phyloP scores from a whole-genome alignment of 2,888 invertebrate species.

The Dascillus cervinus region DNA sequence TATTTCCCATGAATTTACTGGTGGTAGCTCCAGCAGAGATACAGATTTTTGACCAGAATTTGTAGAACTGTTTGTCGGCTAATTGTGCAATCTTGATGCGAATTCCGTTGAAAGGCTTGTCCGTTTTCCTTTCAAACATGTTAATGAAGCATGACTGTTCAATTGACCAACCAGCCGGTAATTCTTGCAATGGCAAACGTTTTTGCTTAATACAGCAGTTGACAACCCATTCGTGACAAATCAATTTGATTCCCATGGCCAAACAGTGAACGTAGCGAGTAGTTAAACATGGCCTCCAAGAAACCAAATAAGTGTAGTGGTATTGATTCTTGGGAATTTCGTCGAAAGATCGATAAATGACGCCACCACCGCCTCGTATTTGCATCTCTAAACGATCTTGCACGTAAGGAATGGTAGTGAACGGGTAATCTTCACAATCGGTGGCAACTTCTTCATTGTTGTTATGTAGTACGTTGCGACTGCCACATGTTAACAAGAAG shows the following conservation, averaged over 20 bases:
- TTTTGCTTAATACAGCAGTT: constrained; percentile 48
- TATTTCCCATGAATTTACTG: constrained; percentile 6
- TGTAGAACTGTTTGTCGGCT: constrained; percentile 45
- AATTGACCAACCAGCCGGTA: constrained; percentile 58
- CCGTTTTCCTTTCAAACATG: constrained; percentile 33
- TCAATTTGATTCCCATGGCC: constrained; percentile 54
- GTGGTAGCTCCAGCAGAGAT: constrained; percentile 38
- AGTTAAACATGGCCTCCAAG: constrained; percentile 64
- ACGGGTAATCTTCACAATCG: constrained; percentile 49
- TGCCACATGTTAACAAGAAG: constrained; percentile 53
- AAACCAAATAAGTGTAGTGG: constrained; percentile 50
- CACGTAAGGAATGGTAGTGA: constrained; percentile 44
- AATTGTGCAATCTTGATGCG: constrained; percentile 33
- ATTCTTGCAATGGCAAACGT: constrained; percentile 41
- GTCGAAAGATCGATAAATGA: constrained; percentile 47
- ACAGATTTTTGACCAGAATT: constrained; percentile 57
- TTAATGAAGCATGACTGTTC: constrained; percentile 42
- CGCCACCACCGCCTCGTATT: constrained; percentile 56
- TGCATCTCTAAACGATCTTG: constrained; percentile 53
- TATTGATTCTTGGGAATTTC: constrained; percentile 47
- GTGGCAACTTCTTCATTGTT: constrained; percentile 43
- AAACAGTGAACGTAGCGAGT: constrained; percentile 67
- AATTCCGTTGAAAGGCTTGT: constrained; percentile 31
- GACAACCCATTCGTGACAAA: constrained; percentile 67
- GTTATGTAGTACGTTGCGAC: constrained; percentile 22